Evolutionary conservation across 2,888 invertebrate genomes (phyloP).

Genomic region (Atrina japonica): DNA sequence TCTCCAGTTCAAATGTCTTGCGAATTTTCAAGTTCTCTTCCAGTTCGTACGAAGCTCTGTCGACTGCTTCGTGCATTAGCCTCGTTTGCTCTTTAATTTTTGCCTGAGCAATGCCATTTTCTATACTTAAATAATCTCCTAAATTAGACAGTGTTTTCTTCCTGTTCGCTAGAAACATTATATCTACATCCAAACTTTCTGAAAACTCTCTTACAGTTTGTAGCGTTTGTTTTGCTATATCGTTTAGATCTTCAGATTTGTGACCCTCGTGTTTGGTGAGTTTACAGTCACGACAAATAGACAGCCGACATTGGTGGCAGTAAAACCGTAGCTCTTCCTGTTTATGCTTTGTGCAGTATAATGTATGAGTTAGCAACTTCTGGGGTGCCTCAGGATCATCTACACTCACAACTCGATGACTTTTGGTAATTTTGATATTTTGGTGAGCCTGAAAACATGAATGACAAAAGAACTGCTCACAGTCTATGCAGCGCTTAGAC

Average conservation of each 20-base stretch:
- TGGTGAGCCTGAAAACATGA: not conserved
- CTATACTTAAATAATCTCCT: too few relatives aligned
- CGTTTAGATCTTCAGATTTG: not conserved
- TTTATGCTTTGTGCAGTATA: not conserved
- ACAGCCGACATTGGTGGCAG: not conserved
- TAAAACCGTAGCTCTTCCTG: constrained; percentile 4
- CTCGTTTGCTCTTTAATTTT: too few relatives aligned
- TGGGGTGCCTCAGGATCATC: not conserved
- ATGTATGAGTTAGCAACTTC: not conserved
- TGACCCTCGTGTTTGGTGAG: constrained; percentile 6
- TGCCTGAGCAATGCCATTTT: too few relatives aligned
- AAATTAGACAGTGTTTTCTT: too few relatives aligned
- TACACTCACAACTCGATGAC: not conserved
- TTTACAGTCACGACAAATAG: constrained; percentile 16
- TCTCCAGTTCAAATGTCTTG: too few relatives aligned
- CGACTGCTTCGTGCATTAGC: too few relatives aligned
- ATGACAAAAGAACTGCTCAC: constrained; percentile 4
- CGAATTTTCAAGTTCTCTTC: not conserved
- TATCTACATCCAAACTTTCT: too few relatives aligned
- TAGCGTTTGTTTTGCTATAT: not conserved
- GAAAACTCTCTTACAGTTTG: too few relatives aligned
- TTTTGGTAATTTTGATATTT: not conserved
- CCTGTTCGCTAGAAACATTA: too few relatives aligned
- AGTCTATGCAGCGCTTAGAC: not conserved
- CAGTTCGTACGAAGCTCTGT: too few relatives aligned